Evolutionary conservation across 2,113 vertebrate genomes (phyloP).

Genomic region (Chiloscyllium plagiosum): DNA sequence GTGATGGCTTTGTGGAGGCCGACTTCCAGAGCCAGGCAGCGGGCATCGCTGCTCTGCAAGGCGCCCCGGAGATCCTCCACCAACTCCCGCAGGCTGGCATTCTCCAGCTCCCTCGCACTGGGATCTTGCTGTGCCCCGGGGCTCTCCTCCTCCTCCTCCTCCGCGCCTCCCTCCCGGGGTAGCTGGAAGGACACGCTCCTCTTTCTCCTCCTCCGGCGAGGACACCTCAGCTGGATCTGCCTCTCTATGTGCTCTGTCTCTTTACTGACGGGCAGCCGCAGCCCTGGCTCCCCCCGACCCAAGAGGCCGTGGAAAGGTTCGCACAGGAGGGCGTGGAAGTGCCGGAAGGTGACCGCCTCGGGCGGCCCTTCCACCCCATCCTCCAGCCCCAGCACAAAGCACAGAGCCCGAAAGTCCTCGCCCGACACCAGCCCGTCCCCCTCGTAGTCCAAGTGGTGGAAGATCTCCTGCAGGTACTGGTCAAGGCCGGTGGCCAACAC

Average conservation of each 20-base stretch:
- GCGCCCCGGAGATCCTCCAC: slow-evolving; percentile 66
- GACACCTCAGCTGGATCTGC: slow-evolving; percentile 59
- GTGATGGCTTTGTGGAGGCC: slow-evolving; percentile 45
- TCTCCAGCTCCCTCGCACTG: slow-evolving; percentile 46
- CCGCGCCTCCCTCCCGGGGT: not conserved
- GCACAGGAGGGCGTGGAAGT: slow-evolving; percentile 63
- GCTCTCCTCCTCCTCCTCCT: not conserved
- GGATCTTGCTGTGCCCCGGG: not conserved
- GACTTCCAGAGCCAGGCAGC: slow-evolving; percentile 63
- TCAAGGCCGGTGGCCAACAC: slow-evolving; percentile 64
- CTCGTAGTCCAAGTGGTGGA: slow-evolving; percentile 59
- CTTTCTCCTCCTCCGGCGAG: slow-evolving; percentile 51
- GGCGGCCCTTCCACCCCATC: slow-evolving; percentile 45
- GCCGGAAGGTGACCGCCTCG: slow-evolving; percentile 52
- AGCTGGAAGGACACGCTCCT: slow-evolving; percentile 61
- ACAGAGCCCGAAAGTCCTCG: slow-evolving; percentile 59
- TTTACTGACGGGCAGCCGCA: slow-evolving; percentile 51
- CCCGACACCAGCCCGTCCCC: slow-evolving; percentile 51
- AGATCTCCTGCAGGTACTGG: slow-evolving; percentile 67
- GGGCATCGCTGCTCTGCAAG: slow-evolving; percentile 66
- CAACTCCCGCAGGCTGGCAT: slow-evolving; percentile 57
- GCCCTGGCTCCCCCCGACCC: not conserved
- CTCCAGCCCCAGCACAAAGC: slow-evolving; percentile 52
- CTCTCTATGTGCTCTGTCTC: slow-evolving; percentile 63
- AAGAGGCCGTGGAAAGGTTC: slow-evolving; percentile 53